phyloP scores from a whole-genome alignment of 2,797 vertebrate species.

The Chromis chromis region DNA sequence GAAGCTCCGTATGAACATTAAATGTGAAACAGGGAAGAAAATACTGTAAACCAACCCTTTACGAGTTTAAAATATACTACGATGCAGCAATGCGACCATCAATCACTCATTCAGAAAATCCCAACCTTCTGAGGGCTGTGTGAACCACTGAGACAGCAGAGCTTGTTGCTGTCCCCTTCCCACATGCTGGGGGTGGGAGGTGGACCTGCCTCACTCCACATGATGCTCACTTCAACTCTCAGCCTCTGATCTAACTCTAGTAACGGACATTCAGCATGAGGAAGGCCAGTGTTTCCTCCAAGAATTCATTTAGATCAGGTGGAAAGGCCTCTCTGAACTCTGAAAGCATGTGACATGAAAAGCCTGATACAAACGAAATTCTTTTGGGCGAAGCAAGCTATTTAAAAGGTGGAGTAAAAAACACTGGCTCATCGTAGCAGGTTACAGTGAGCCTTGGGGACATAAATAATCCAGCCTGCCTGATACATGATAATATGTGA shows the following conservation, averaged over 20 bases:
- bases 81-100: conserved; percentile 8
- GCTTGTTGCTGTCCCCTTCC: conserved; percentile 51
- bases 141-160: conserved; percentile 40
- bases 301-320: conserved; percentile 29
- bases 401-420: conserved; percentile 36
- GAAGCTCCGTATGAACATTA: neutral
- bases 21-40: conserved; percentile 6
- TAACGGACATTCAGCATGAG: conserved; percentile 14
- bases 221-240: conserved; percentile 45
- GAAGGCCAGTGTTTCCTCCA: conserved; percentile 10
- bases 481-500: conserved; percentile 83
- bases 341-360: conserved; percentile 38
- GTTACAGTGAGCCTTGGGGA: conserved; percentile 62
- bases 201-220: conserved; percentile 23
- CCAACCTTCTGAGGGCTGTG: conserved; percentile 27
- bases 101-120: conserved; percentile 59
- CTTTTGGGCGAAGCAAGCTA: conserved; percentile 13
- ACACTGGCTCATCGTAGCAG: conserved; percentile 42
- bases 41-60: neutral
- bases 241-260: conserved; percentile 14
- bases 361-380: conserved; percentile 11
- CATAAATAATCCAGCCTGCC: conserved; percentile 83
- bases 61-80: neutral
- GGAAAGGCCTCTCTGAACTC: conserved; percentile 15
- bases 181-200: conserved; percentile 32